These are phyloP conservation scores for Forbesichthys agassizii DNA, from an alignment of 2,113 vertebrate species.

Conservation along the genomic window DNA sequence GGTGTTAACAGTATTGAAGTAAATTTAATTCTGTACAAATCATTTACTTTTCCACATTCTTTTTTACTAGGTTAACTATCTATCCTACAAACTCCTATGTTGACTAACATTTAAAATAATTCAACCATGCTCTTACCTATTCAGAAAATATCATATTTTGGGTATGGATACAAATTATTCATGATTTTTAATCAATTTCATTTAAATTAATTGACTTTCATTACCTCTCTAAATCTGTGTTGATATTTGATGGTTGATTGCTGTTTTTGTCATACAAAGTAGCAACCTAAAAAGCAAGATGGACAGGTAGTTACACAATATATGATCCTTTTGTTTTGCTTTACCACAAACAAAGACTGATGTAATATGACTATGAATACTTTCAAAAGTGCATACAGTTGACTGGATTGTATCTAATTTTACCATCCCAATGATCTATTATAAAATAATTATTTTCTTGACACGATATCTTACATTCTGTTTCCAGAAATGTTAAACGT, in stretches of 20 bases:
- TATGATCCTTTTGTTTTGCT: too few species aligned
- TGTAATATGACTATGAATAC: background rate
- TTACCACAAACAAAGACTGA: too few species aligned
- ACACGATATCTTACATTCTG: background rate
- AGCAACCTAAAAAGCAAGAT: constrained; percentile 35
- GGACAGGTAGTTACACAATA: too few species aligned
- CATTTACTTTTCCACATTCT: background rate
- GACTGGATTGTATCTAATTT: background rate
- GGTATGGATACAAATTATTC: too few species aligned
- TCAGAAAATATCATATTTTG: background rate
- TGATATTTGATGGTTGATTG: constrained; percentile 3
- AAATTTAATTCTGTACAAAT: background rate
- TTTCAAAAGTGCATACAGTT: background rate
- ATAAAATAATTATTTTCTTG: background rate
- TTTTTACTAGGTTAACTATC: background rate
- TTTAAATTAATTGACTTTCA: too few species aligned
- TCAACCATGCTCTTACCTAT: background rate
- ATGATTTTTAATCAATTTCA: too few species aligned
- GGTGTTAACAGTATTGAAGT: background rate
- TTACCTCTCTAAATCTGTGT: background rate
- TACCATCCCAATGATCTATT: background rate
- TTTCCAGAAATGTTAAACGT: background rate
- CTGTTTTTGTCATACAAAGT: constrained; percentile 8
- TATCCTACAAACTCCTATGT: too few species aligned
- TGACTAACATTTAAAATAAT: background rate